phyloP scores from a whole-genome alignment of 2,113 vertebrate species.

The Anarhynchus alexandrinus region DNA sequence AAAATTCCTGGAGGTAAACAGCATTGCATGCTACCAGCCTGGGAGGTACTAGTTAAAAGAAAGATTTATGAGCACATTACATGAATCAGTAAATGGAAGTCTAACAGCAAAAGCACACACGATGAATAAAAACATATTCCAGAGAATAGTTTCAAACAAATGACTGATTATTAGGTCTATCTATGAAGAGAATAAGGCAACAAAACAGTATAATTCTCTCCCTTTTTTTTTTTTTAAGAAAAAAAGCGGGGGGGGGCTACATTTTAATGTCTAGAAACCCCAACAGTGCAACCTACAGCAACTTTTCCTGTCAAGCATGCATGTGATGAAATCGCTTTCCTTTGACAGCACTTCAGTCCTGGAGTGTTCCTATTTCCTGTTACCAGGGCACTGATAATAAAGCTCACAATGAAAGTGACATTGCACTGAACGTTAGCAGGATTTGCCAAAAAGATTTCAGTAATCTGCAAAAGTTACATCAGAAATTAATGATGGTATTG shows the following conservation, averaged over 20 bases:
- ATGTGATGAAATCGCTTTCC: not conserved
- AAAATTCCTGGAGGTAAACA: not conserved
- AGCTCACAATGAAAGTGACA: not conserved
- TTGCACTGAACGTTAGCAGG: not conserved
- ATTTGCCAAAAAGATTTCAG: not conserved
- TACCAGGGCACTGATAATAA: not conserved
- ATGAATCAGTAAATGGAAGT: not conserved
- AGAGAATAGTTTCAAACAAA: not conserved
- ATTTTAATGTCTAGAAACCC: not conserved
- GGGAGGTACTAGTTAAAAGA: not conserved
- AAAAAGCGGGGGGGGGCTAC: too few species aligned
- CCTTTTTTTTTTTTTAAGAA: not conserved
- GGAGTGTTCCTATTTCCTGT: not conserved
- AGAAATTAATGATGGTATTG: not conserved
- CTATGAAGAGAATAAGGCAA: not conserved
- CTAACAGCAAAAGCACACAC: not conserved
- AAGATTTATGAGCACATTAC: not conserved
- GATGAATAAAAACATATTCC: not conserved
- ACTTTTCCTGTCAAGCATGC: not conserved
- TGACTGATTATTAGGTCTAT: not conserved
- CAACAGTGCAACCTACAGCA: not conserved
- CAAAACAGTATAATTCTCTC: not conserved
- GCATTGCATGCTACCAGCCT: not conserved
- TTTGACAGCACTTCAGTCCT: accelerated
- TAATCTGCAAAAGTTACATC: not conserved